Evolutionary conservation across 2,113 vertebrate species (phyloP), one percentile per base, ranked within the genome.

Genomic region (Odobenus rosmarus): DNA sequence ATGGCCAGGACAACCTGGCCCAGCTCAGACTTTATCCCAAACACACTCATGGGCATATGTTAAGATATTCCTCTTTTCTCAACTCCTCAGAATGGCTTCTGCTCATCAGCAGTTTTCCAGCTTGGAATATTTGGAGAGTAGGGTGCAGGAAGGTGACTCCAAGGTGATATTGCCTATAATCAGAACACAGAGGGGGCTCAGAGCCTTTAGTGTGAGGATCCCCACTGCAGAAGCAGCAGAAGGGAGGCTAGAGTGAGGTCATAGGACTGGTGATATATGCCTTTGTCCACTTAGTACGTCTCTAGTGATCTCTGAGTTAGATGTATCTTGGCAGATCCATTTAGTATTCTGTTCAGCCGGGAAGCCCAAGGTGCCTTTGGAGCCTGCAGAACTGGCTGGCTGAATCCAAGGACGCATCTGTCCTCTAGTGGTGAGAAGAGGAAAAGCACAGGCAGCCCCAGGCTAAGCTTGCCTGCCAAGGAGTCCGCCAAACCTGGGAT

Each of bases 351-450:
- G 82, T 51, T 93, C 81, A 39, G 28, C 24, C 0, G 3, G 33
- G 81, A 39, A 39, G 59, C 57, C 96, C 23, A 18, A 7, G 0
- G 89, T 97, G 74, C 93, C 94, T 77, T 88, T 81, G n/a, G 76
- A 57, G 61, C 46, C 12, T 5, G 93, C 64, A 26, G 14, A 26
- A 16, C 33, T 4, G 39, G 15, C 31, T 59, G 64, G 49, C 3
- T 6, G 94, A 94, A 88, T 95, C 12, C 21, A 0, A 55, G 95
- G 62, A 55, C 42, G 1, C 90, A 49, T n/a, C 97, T 94, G 98
- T 72, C 98, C 98, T 98, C 98, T 98, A 97, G 98, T 98, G 98
- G 98, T 90, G 4, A 69, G 51, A 98, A 33, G 3, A 16, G n/a
- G 86, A 96, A 96, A 84, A 31, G 26, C 14, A 69, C 3, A 4